Conservation (phyloP, 2,888 invertebrate species). For the Andrena hattorfiana region DNA sequence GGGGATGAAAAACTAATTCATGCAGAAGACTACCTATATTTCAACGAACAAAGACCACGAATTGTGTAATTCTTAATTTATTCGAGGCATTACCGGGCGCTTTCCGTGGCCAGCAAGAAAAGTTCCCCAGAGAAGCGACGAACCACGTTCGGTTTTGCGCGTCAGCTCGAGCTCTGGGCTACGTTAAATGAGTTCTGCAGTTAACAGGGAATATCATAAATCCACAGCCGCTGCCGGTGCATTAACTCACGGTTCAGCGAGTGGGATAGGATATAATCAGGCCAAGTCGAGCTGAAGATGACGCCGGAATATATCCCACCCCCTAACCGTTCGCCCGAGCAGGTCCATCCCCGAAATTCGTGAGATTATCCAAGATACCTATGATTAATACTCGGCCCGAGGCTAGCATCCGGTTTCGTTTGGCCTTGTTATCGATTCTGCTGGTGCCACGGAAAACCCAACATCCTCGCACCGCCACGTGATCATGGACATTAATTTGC, state of each 20-base stretch:
- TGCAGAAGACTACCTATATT: neutral
- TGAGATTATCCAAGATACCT: constrained; percentile 69
- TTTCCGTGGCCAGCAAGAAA: constrained; percentile 15
- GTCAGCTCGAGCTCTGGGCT: constrained; percentile 3
- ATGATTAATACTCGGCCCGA: constrained; percentile 68
- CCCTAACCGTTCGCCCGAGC: neutral
- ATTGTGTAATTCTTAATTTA: neutral
- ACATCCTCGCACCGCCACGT: constrained; percentile 5
- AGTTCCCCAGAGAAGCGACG: constrained; percentile 3
- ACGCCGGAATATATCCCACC: constrained; percentile 56
- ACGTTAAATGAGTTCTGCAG: constrained; percentile 61
- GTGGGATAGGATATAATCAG: constrained; percentile 63
- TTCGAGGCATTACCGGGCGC: neutral
- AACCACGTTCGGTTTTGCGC: constrained; percentile 39
- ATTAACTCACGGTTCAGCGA: constrained; percentile 59
- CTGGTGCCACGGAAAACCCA: constrained; percentile 32
- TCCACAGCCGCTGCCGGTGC: constrained; percentile 42
- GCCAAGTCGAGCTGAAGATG: constrained; percentile 59
- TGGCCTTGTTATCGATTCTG: constrained; percentile 66
- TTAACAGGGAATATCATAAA: constrained; percentile 68
- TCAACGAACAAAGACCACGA: neutral
- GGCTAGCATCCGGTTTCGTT: constrained; percentile 65
- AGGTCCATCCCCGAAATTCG: constrained; percentile 55
- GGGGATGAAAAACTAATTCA: neutral
- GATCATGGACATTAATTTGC: constrained; percentile 56